Evolutionary conservation across 2,888 invertebrate genomes (phyloP), one percentile per base, ranked within the genome.

Genomic region (Clepsis dumicolana): DNA sequence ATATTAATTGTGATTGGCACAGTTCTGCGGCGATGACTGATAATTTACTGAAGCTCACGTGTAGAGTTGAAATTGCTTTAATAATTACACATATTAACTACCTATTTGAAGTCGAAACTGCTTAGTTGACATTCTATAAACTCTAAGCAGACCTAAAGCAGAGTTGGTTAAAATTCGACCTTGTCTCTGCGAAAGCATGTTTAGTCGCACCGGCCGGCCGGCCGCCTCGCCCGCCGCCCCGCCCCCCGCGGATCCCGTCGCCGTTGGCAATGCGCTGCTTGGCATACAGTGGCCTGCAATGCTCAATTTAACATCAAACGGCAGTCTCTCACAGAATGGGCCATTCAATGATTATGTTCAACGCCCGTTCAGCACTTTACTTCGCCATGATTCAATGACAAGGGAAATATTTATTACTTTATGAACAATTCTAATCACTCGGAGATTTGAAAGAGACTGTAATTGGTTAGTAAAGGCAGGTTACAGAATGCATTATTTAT

Each of bases 261-360:
- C 73, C 72, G 62, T 73, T 70, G 72, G 74, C 75, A 73, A 57
- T 53, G 64, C 65, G 25, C 59, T 70, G 74, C 66, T 73, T 75
- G 75, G 79, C 79, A 79, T 74, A 65, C 65, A 70, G 63, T 67
- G 66, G 63, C 64, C 66, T 73, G 78, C 75, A 69, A 79, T 77
- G 82, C 80, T 78, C 78, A 77, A 82, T 84, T 82, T 81, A 81
- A 78, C 79, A 78, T 79, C 74, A 74, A 78, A 77, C 75, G 75
- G 65, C 72, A 62, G 70, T 68, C 70, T 32, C 54, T 52, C 70
- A 72, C 71, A 75, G 71, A 78, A 77, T 74, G 75, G 73, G 65
- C 74, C 78, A 79, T 80, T 80, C 77, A 81, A 71, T 64, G 70
- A 65, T 70, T 48, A 64, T 24, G 52, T 64, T 70, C 61, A 18